These are phyloP conservation scores for Podargus strigoides DNA, from an alignment of 2,797 vertebrate species.

Conservation along the genomic window DNA sequence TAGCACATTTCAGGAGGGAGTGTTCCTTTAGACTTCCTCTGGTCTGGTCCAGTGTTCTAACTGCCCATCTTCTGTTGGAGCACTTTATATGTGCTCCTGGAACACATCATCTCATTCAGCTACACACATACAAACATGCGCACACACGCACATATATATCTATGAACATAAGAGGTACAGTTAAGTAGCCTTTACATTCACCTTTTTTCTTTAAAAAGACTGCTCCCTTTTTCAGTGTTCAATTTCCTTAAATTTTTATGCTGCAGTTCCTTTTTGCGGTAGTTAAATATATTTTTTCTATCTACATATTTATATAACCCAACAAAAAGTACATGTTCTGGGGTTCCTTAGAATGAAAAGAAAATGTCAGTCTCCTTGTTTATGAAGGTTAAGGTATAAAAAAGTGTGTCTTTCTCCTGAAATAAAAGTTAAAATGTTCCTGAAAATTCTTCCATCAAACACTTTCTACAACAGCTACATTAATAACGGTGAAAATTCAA, in stretches of 20 bases:
- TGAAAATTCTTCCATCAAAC: background rate
- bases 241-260: background rate
- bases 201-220: background rate
- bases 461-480: background rate
- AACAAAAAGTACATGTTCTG: background rate
- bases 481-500: background rate
- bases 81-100: fast-evolving
- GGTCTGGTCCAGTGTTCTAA: background rate
- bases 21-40: background rate
- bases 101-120: background rate
- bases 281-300: background rate
- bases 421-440: background rate
- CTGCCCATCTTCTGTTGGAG: background rate
- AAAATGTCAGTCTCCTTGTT: background rate
- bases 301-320: background rate
- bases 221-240: background rate
- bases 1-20: background rate
- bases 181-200: background rate
- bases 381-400: background rate
- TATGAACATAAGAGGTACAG: background rate
- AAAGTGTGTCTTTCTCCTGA: background rate
- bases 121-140: fast-evolving
- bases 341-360: background rate
- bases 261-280: background rate
- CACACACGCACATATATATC: background rate